These are phyloP conservation scores for Alethe castanea DNA, from an alignment of 2,113 vertebrate genomes.

Conservation along the genomic window DNA sequence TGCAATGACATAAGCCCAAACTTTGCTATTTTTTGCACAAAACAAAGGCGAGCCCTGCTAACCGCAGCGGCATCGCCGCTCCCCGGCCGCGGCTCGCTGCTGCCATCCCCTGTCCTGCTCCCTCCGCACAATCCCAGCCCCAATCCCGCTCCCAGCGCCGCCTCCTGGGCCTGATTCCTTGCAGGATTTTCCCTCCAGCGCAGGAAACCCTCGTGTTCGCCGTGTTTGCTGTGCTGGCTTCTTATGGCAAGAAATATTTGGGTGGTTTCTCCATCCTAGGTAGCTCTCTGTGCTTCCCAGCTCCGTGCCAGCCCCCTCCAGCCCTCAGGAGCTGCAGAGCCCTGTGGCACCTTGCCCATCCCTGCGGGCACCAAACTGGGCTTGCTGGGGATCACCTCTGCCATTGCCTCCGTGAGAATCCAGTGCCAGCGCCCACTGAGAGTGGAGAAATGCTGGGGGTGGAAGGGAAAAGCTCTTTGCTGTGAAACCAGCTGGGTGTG, in stretches of 20 bases:
- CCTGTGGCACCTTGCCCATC: background rate
- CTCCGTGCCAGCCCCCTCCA: fast-evolving
- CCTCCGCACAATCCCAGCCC: fast-evolving
- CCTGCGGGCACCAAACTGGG: too few species aligned
- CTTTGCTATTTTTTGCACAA: background rate
- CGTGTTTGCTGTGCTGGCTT: background rate
- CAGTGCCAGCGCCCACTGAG: fast-evolving
- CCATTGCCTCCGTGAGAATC: fast-evolving
- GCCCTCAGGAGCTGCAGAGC: background rate
- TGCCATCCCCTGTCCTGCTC: slow-evolving; percentile 14
- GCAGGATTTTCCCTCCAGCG: background rate
- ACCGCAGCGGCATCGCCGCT: fast-evolving
- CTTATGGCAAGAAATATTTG: fast-evolving
- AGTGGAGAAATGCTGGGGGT: fast-evolving
- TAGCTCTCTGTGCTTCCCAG: fast-evolving
- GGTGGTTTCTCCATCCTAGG: fast-evolving
- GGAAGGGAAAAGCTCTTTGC: background rate
- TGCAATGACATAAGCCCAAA: background rate
- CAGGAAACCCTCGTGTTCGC: background rate
- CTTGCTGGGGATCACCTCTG: background rate
- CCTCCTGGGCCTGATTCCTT: fast-evolving
- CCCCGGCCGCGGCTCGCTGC: background rate
- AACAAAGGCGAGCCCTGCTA: background rate
- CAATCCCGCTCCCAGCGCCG: fast-evolving
- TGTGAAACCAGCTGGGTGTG: fast-evolving